Base-by-base conservation (phyloP, 2,113 vertebrate species). In the Thunnus thynnus region DNA sequence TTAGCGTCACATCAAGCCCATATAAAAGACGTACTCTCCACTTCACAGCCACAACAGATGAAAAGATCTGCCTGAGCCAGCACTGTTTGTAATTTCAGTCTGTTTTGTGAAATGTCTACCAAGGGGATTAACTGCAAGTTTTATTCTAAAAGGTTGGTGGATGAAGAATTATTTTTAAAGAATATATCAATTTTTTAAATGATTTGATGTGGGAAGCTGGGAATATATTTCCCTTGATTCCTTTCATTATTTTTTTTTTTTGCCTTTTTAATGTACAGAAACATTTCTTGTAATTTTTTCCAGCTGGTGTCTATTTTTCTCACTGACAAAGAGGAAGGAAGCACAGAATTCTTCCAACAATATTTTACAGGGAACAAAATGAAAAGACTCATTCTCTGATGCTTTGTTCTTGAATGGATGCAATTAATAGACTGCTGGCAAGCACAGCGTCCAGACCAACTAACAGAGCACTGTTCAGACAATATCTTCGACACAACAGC, bases 1-100 rank as follows among this genome's bases (percentile, higher is more conserved):
- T 63, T 80, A 84, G 83, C 61, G 41, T 80, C 83, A 86, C 77
- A 85, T 86, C 68, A 86, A 87, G 70, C 75, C 67, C 76, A 76
- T 91, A 91, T 91, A 90, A 90, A 89, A 87, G 74, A 89, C 50
- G n/a, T n/a, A 57, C 69, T 80, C 76, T 82, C 80, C 73, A 48
- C 66, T 76, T 87, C 76, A 30, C 27, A 78, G 67, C 61, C 57
- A 60, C 79, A 88, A 36, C 76, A 89, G 80, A 88, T 86, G 71
- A 85, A 76, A 88, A 75, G 78, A 82, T 81, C 80, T 65, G 63
- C 51, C 81, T 61, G 51, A 84, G 72, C 67, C 82, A 72, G 64
- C 55, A 48, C 54, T 71, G 3, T 64, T 58, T 71, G 22, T 36
- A 71, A 78, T 61, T 60, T 51, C 81, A 84, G 62, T 75, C 50